Base-by-base conservation (phyloP, 1,140 invertebrate genomes). In the Temnothorax curvispinosus region DNA sequence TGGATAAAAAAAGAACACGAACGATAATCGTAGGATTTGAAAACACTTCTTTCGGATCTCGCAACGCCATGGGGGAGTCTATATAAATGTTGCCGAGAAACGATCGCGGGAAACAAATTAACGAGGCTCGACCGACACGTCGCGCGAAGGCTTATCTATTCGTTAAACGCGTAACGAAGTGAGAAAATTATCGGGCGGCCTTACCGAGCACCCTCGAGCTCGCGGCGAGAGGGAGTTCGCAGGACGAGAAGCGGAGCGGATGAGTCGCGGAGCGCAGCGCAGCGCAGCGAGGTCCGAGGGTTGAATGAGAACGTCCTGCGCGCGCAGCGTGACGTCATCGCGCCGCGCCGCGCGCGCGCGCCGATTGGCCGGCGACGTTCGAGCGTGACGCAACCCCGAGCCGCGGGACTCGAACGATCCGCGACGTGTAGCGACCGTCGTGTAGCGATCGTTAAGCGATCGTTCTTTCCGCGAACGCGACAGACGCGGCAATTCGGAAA, bases 291-390 rank as follows among this genome's bases (percentile, higher is more conserved):
- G 58, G 74, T 81, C 75, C 21, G 32, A 52, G 52, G 60, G 60
- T 85, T 60, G 60, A 82, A 50, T 72, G 21, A 85, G 56, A 76
- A 72, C 74, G 89, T 88, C 85, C 86, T 90, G 86, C 89, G 89
- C 88, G 86, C 81, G 71, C 77, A 85, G 75, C 64, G 56, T 87
- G 35, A 90, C 69, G 76, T 90, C 81, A 90, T 60, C 0, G 44
- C 18, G 18, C n/a, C 32, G 41, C 47, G 60, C 3, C 5, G 32
- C 15, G 27, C 60, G 60, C 21, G 21, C 27, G 32, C 38, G 8
- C 56, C 27, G 75, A 90, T 90, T 88, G 89, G 81, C 52, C 62
- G 56, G 50, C 11, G 5, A 8, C n/a, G n/a, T 75, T 58, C 13
- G 56, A 76, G 80, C 5, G 41, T 32, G 38, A 5, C 15, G 65